phyloP scores from a whole-genome alignment of 2,888 invertebrate species.

The Parapristionchus giblindavisi region DNA sequence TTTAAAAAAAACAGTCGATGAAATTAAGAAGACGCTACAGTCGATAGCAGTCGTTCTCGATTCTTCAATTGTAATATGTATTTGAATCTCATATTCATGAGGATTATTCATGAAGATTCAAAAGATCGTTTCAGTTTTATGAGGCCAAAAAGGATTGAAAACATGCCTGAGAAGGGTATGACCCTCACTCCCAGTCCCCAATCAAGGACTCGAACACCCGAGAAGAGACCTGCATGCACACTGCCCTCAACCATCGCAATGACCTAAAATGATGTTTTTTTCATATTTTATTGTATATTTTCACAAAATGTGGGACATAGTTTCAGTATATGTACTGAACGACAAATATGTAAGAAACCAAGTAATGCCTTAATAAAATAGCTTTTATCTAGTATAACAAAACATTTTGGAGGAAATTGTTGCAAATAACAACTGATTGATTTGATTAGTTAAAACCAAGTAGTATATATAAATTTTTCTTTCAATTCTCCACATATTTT shows the following conservation, averaged over 20 bases:
- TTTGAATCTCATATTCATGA: background rate
- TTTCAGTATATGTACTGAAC: no score
- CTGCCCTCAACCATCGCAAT: slow-evolving; percentile 35
- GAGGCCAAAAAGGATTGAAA: background rate
- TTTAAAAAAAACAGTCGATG: no score
- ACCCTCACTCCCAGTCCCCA: slow-evolving; percentile 36
- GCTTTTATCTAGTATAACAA: no score
- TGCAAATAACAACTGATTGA: background rate
- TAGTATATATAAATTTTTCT: no score
- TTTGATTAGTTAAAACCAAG: no score
- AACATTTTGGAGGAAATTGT: no score
- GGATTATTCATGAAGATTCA: background rate
- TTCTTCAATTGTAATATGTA: background rate
- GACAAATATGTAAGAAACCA: no score
- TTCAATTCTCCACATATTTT: no score
- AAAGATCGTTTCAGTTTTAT: background rate
- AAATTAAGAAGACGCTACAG: background rate
- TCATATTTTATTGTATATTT: no score
- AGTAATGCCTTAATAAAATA: no score
- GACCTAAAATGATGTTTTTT: no score
- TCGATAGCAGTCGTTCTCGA: background rate
- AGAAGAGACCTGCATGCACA: slow-evolving; percentile 35
- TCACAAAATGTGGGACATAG: no score
- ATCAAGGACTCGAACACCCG: slow-evolving; percentile 31
- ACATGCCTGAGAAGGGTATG: slow-evolving; percentile 28